Evolutionary conservation across 2,113 vertebrate genomes (phyloP), one percentile per base, ranked within the genome.

Genomic region (Grammomys dolichurus): DNA sequence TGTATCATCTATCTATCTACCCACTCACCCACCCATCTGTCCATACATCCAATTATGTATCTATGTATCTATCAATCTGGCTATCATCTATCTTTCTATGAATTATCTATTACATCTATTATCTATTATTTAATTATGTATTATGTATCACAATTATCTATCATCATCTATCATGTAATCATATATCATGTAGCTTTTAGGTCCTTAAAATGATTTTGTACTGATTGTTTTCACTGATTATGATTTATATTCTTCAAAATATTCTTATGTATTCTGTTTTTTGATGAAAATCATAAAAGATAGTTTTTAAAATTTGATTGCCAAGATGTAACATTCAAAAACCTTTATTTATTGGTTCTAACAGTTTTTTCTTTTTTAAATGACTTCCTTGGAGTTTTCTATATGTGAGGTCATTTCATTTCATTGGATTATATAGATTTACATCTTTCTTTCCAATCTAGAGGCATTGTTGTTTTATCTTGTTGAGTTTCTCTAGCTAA

Each of bases 141-240:
- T 46, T 26, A 46, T 75, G 4, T 75, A 46, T 46, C 19, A 76
- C 40, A 76, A 43, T 22, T 77, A 28, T 16, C 43, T 77, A 48
- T 51, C 46, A 51, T 51, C 46, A 31, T 13, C 43, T 46, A 31
- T 51, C 24, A 51, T 48, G 51, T 12, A 54, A 80, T 9, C 31
- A 36, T 33, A 60, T 80, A 24, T 46, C 93, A 91, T 70, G 78
- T 91, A 85, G 2, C 82, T 77, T 90, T 95, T 80, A 78, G 58
- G 67, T 96, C 67, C 20, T 40, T 90, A 94, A 24, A 90, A 54
- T 14, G 85, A 56, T 73, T 89, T 63, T 58, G 78, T 91, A 1
- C 90, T 40, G 51, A 51, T 51, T 51, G 13, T 22, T 94, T 96
- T 91, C 46, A 73, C 20, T 77, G 10, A 58, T 1, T 13, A 63